A percentile compares a stretch with the other conserved stretches of the same genome.
Evolutionary conservation across 2,888 invertebrate species (phyloP).

Genomic region (Cynaeus angustus): DNA sequence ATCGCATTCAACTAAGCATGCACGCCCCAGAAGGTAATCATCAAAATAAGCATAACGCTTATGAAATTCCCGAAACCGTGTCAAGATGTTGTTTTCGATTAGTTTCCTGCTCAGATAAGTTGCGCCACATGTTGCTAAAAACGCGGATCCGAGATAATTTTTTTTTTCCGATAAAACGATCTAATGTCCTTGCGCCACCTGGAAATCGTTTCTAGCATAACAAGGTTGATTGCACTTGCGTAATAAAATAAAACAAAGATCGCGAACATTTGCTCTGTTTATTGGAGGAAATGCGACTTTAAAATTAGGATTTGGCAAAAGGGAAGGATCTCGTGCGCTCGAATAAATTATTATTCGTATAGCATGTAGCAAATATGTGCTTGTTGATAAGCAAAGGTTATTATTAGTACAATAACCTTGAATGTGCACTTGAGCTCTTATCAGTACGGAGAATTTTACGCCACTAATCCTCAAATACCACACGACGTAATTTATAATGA

Average conservation of each 20-base stretch:
- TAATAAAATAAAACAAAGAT: constrained; percentile 18
- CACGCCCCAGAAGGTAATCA: no score
- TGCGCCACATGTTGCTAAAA: not conserved
- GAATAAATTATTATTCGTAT: constrained; percentile 31
- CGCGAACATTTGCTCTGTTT: constrained; percentile 1
- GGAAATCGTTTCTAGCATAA: constrained; percentile 19
- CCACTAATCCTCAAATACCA: constrained; percentile 37
- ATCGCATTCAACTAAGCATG: no score
- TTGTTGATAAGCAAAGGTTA: constrained; percentile 46
- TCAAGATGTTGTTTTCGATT: not conserved
- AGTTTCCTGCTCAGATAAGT: constrained; percentile 7
- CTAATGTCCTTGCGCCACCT: constrained; percentile 19
- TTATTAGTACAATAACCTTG: constrained; percentile 48
- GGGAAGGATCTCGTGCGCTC: constrained; percentile 10
- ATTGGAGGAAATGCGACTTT: constrained; percentile 17
- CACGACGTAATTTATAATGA: constrained; percentile 26
- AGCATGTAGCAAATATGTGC: constrained; percentile 45
- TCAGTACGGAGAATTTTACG: constrained; percentile 46
- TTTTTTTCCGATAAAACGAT: constrained; percentile 11
- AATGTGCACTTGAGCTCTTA: constrained; percentile 48
- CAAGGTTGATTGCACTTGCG: constrained; percentile 32
- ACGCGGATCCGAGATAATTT: not conserved
- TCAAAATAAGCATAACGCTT: not conserved
- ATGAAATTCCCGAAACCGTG: no score
- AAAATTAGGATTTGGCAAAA: constrained; percentile 7